phyloP scores from a whole-genome alignment of 2,113 vertebrate genomes.

The Parotia lawesii region DNA sequence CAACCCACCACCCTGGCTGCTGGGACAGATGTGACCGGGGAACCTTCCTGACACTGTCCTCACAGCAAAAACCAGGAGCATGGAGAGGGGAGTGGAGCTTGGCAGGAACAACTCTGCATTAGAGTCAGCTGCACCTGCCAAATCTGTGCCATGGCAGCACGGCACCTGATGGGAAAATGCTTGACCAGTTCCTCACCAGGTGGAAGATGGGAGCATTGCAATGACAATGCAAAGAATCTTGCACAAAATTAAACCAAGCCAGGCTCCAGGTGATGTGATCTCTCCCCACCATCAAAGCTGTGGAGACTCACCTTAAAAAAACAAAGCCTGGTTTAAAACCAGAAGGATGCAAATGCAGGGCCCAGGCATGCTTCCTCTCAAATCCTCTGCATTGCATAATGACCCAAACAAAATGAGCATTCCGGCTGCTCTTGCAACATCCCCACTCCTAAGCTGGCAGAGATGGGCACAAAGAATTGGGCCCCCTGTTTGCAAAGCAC shows the following conservation, averaged over 20 bases:
- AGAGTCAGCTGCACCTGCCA: neutral
- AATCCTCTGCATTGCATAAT: neutral
- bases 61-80: accelerated
- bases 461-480: neutral
- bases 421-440: neutral
- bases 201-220: neutral
- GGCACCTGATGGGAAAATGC: neutral
- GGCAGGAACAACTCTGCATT: neutral
- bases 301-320: neutral
- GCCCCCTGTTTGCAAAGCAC: neutral
- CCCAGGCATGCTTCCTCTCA: neutral
- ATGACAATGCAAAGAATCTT: neutral
- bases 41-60: neutral
- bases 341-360: neutral
- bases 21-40: neutral
- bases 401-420: neutral
- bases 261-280: neutral
- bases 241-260: neutral
- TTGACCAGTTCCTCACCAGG: neutral
- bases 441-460: neutral
- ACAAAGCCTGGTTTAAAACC: neutral
- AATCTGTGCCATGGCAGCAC: accelerated
- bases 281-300: neutral
- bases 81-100: neutral
- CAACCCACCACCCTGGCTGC: neutral